Base-by-base conservation (phyloP, 2,113 vertebrate species). In the Saimiri boliviensis region DNA sequence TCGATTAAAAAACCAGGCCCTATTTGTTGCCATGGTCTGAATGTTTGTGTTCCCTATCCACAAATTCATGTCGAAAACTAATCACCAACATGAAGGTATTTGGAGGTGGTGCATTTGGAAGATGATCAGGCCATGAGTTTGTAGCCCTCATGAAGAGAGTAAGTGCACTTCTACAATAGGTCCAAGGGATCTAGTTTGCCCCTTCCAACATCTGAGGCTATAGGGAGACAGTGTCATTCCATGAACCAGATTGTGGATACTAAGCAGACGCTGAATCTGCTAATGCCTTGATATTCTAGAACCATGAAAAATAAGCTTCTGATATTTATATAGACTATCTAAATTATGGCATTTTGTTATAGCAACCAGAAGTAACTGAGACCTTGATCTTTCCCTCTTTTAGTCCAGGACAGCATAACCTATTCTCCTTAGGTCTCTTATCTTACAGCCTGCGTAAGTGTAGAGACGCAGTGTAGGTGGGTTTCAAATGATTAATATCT, bases 141-240 rank as follows among this genome's bases (percentile, higher is more conserved):
- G 4, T 25, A 40, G 8, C 19, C 23, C 37, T 77, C 5, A 35
- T 13, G 17, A 32, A 42, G 19, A 4, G 27, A 32, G 49, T 30
- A 21, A 47, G 5, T 3, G 8, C 17, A 32, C 12, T 47, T 81
- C 10, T 5, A 19, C 37, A 13, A 49, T 8, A 66, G 21, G 27
- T 0, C 1, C 17, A 23, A 11, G 3, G 35, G 5, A 32, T 12
- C 13, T 27, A 13, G 5, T 19, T 47, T 76, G 23, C 8, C 35
- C 11, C 5, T 42, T 54, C 6, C 5, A 66, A 11, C 2, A 5
- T 16, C 4, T 45, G 30, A 35, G 16, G 35, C 40, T 11, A 77
- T 9, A 16, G 74, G 42, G 42, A 74, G 40, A 42, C 20, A 54
- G 23, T 20, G 35, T 42, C 17, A 40, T 56, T 68, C 23, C 17